Evolutionary conservation across 2,888 invertebrate species (phyloP), one percentile per base, ranked within the genome.

Genomic region (Dioctria linearis): DNA sequence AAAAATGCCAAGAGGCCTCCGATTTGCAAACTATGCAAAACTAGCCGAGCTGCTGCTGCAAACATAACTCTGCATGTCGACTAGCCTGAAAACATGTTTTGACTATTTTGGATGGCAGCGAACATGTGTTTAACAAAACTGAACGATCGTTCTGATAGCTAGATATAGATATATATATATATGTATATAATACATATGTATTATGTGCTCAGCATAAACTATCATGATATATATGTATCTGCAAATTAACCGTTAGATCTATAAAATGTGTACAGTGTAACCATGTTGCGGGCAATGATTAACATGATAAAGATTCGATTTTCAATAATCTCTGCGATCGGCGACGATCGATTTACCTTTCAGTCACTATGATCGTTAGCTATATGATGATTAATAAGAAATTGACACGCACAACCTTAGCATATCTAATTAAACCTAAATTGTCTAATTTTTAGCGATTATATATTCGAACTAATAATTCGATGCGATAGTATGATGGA

Each of bases 101-200:
- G 66, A 78, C 78, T 78, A 78, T 78, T 78, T 66, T 66, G 42
- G 78, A 78, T 78, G 78, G 78, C 78, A 78, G 78, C 40, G 66
- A 78, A 78, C 78, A 78, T 54, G 66, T 78, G 78, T 78, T 66
- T n/a, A 57, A 78, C 78, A 78, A 78, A 78, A 78, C 65, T 65
- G 63, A 65, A 66, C 78, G 66, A 78, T 78, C 78, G 40, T 42
- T 40, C 78, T 63, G 78, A 66, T 66, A 66, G 65, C 54, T 66
- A 66, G 66, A 42, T 46, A 54, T 37, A 40, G 1, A 25, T 25
- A 25, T 25, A 25, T 2, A 25, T 25, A 25, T 2, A 25, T 25
- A 25, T 25, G 2, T 25, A 2, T 25, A n/a, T n/a, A n/a, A n/a
- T n/a, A 25, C 25, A 25, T 25, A 25, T 25, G 25, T 25, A 25